Evolutionary conservation across 2,797 vertebrate genomes (phyloP), one percentile per base, ranked within the genome.

Genomic region (Distichodus sexfasciatus): DNA sequence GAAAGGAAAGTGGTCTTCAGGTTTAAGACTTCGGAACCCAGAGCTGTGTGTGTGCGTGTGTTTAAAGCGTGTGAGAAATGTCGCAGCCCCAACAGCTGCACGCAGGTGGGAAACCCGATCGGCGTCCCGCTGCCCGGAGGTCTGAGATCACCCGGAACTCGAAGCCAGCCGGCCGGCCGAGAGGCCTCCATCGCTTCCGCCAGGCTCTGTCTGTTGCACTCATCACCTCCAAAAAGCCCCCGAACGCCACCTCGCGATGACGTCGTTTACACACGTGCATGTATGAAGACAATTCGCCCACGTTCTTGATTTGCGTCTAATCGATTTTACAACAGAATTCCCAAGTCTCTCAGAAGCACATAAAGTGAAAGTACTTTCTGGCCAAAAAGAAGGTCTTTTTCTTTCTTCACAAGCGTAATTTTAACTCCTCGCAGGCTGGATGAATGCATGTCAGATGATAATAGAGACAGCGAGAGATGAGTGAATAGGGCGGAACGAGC

Each of bases 11-110:
- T 28, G 54, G 31, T 19, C n/a, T 50, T 51, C 26, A 38, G 46
- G 17, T 63, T 36, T 57, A 51, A 51, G 23, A 12, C 24, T 14
- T 51, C 29, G 8, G 10, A 28, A 50, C 24, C 85, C 29, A 77
- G 83, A 87, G 86, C 85, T 84, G 87, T 85, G 83, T 50, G 35
- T 51, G 63, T 71, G 54, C 85, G 87, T 86, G 83, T 48, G 36
- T 38, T 58, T 61, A 48, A 67, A 48, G 19, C 36, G 44, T 73
- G n/a, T n/a, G n/a, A n/a, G n/a, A n/a, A n/a, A n/a, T n/a, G n/a
- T 44, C 66, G 28, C 58, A 36, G 71, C 35, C 46, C 15, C 66
- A 58, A 78, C 78, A 80, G 78, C 75, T 77, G 75, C 78, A 65
- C 23, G 8, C 23, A 55, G 74, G 76, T 79, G 81, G 82, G 47